Conservation (phyloP, 2,888 invertebrate species). For the Thera britannica region DNA sequence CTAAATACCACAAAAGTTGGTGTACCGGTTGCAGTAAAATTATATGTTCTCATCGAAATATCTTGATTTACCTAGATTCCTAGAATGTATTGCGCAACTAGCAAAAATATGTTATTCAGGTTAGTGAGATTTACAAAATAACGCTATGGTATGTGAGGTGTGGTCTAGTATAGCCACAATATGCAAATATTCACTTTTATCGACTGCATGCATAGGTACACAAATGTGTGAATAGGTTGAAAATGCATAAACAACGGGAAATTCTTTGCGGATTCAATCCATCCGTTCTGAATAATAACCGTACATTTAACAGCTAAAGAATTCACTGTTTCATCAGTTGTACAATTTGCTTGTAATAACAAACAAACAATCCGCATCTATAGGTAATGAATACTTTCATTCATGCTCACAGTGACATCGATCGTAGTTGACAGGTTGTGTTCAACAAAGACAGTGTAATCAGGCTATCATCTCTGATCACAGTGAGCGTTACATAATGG, state of each 20-base stretch:
- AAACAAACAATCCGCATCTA: conserved; percentile 74
- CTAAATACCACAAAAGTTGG: background rate
- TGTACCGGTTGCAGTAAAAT: conserved; percentile 2
- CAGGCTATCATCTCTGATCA: conserved; percentile 39
- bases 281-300: conserved; percentile 57
- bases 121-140: background rate
- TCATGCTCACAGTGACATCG: conserved; percentile 51
- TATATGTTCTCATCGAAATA: conserved; percentile 6
- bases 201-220: conserved; percentile 6
- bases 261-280: conserved; percentile 43
- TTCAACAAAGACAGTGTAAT: conserved; percentile 39
- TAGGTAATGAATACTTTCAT: conserved; percentile 51
- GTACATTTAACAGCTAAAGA: conserved; percentile 64
- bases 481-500: conserved; percentile 41
- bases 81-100: conserved; percentile 1
- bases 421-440: conserved; percentile 44
- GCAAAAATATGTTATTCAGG: background rate
- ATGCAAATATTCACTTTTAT: conserved; percentile 19
- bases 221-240: conserved; percentile 6
- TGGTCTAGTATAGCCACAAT: conserved; percentile 3
- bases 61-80: background rate
- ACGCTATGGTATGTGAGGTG: background rate
- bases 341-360: conserved; percentile 54
- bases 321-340: conserved; percentile 59
- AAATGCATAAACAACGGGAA: conserved; percentile 40